Conservation (phyloP, 2,113 vertebrate species). For the Merops nubicus region DNA sequence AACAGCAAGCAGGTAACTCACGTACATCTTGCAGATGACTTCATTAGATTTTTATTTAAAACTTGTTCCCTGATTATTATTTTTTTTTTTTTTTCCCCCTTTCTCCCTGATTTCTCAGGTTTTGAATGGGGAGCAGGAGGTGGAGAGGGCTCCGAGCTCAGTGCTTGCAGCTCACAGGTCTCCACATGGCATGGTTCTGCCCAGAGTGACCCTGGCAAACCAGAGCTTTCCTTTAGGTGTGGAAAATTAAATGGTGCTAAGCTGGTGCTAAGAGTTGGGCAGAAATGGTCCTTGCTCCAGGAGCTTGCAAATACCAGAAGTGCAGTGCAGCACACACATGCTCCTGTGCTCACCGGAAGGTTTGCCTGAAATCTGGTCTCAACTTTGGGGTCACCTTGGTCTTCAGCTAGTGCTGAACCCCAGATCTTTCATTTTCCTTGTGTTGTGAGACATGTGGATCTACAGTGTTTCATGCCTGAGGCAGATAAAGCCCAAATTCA, state of each 20-base stretch:
- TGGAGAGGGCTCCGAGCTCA: background rate
- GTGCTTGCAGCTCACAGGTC: background rate
- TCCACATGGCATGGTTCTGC: background rate
- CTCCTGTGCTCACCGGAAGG: background rate
- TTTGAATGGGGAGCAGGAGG: background rate
- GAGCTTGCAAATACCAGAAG: background rate
- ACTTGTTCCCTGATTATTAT: background rate
- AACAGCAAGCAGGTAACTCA: background rate
- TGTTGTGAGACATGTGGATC: background rate
- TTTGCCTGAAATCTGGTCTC: background rate
- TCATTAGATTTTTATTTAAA: background rate
- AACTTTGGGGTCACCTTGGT: fast-evolving
- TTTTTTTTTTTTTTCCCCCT: background rate
- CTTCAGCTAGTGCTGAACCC: background rate
- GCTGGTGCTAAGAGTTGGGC: background rate
- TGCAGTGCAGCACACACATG: fast-evolving
- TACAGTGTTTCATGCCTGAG: background rate
- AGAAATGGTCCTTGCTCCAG: background rate
- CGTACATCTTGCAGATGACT: background rate
- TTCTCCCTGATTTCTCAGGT: background rate
- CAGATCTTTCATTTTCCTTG: background rate
- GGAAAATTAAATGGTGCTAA: background rate
- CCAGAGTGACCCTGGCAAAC: background rate
- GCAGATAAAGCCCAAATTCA: background rate
- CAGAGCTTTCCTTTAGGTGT: background rate